Evolutionary conservation across 2,113 vertebrate genomes (phyloP).

Genomic region (Megaceryle torquata): DNA sequence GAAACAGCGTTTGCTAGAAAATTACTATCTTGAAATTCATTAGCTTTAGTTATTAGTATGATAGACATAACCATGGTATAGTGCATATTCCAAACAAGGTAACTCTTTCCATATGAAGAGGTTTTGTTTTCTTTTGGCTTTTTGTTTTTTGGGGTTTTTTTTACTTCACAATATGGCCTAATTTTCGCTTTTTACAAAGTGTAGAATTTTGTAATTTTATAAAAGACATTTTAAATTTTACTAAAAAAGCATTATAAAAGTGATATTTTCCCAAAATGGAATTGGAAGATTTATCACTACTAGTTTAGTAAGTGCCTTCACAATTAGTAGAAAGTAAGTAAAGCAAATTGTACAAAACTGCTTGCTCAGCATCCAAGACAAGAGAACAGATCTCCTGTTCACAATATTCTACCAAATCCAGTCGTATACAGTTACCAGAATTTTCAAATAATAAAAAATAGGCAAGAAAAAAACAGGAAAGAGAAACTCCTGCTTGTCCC

Average conservation of each 20-base stretch:
- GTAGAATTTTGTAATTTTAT: neutral
- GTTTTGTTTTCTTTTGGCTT: neutral
- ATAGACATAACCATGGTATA: neutral
- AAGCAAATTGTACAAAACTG: neutral
- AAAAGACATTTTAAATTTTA: neutral
- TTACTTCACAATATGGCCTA: neutral
- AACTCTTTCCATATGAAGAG: neutral
- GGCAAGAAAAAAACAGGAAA: neutral
- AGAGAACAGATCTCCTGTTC: neutral
- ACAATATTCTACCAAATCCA: neutral
- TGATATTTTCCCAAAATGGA: neutral
- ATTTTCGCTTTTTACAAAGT: neutral
- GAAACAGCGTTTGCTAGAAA: neutral
- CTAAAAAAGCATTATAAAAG: neutral
- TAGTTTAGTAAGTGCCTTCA: neutral
- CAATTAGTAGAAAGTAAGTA: neutral
- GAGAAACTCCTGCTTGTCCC: neutral
- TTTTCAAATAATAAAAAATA: neutral
- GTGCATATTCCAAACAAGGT: neutral
- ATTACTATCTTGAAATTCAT: neutral
- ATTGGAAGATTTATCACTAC: neutral
- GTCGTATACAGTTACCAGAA: accelerated
- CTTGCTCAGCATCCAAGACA: neutral
- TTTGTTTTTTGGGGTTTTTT: neutral
- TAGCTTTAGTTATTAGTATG: neutral